Percentiles rank a stretch among this genome's conserved stretches.
Conservation (phyloP, 1,140 invertebrate species). For the Pygmarrhopalites habei region DNA sequence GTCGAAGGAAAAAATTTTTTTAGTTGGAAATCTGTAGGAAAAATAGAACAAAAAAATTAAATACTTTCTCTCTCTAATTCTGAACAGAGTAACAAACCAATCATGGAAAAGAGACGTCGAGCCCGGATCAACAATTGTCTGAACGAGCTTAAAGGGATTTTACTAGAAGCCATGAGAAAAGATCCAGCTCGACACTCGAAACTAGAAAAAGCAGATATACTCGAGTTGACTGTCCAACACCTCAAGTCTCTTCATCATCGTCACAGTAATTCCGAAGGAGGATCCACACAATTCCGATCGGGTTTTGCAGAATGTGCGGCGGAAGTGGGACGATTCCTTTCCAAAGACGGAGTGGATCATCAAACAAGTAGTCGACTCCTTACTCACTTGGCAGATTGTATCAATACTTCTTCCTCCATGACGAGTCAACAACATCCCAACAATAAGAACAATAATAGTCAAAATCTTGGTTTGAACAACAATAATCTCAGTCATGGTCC, state of each 20-base stretch:
- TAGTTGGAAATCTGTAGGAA: too few relatives aligned
- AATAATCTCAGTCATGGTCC: conserved; percentile 38
- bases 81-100: conserved; percentile 81
- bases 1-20: too few relatives aligned
- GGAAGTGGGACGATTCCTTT: conserved; percentile 43
- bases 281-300: conserved; percentile 71
- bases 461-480: conserved; percentile 51
- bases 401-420: not conserved
- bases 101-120: conserved; percentile 81
- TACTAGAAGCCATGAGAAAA: conserved; percentile 68
- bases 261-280: conserved; percentile 63
- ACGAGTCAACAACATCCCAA: too few relatives aligned
- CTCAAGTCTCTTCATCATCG: conserved; percentile 72
- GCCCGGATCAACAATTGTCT: conserved; percentile 81
- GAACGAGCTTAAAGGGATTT: conserved; percentile 73
- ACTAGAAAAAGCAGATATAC: conserved; percentile 67
- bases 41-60: too few relatives aligned
- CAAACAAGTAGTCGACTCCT: conserved; percentile 19
- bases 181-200: conserved; percentile 83
- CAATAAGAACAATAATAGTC: conserved; percentile 4
- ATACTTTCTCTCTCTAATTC: too few relatives aligned
- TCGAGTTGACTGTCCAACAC: conserved; percentile 87
- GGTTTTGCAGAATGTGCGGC: conserved; percentile 69
- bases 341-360: conserved; percentile 11
- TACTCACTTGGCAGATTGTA: conserved; percentile 19